These are phyloP conservation scores for Muraenolepis orangiensis DNA, from an alignment of 2,797 vertebrate species.

Conservation along the genomic window DNA sequence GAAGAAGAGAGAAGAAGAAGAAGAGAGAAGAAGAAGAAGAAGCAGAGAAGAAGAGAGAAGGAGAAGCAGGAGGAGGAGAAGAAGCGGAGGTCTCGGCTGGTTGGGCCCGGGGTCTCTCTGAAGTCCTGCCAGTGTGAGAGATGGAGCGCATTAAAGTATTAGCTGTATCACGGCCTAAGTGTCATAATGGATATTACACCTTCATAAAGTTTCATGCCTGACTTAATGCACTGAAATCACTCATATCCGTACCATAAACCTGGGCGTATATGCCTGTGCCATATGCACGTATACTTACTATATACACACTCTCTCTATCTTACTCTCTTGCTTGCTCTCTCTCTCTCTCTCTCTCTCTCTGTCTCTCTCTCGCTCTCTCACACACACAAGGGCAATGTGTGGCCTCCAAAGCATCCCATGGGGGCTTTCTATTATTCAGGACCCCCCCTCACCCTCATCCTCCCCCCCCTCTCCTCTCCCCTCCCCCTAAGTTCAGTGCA, in stretches of 20 bases:
- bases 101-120: neutral
- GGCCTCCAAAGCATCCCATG: neutral
- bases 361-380: no score
- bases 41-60: no score
- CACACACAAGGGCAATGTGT: slow-evolving; percentile 25
- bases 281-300: slow-evolving; percentile 3
- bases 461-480: neutral
- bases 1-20: no score
- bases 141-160: slow-evolving; percentile 49
- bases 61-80: no score
- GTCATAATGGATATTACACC: slow-evolving; percentile 53
- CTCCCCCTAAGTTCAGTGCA: no score
- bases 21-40: no score
- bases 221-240: slow-evolving; percentile 42
- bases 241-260: slow-evolving; percentile 15
- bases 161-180: slow-evolving; percentile 46
- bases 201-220: slow-evolving; percentile 54
- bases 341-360: no score
- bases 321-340: no score
- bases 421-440: neutral
- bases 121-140: slow-evolving; percentile 5
- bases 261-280: no score
- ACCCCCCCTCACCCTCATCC: neutral
- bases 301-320: slow-evolving; percentile 15
- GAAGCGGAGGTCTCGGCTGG: no score